Evolutionary conservation across 64 coral and sea anemone genomes (phyloP).

Genomic region (Porites lutea): DNA sequence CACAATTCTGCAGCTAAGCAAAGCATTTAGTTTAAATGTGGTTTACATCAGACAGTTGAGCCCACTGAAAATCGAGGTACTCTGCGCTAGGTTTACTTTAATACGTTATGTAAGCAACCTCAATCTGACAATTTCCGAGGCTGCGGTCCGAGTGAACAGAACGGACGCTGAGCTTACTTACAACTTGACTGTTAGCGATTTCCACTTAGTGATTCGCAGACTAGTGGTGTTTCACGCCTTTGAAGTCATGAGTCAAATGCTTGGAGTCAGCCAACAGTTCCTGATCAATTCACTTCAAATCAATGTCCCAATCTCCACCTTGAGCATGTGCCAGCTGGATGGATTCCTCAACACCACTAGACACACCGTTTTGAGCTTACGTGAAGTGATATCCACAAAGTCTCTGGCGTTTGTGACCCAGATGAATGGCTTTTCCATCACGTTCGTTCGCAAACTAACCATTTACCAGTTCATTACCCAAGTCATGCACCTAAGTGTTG

Average conservation of each 20-base stretch:
- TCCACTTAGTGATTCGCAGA: slow-evolving; percentile 24
- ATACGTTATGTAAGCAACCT: slow-evolving; percentile 36
- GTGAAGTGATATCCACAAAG: background rate
- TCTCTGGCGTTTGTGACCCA: slow-evolving; percentile 21
- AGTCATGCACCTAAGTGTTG: background rate
- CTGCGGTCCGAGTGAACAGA: slow-evolving; percentile 2
- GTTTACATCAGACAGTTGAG: background rate
- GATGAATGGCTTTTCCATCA: slow-evolving; percentile 14
- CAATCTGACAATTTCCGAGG: background rate
- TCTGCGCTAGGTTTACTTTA: slow-evolving; percentile 8
- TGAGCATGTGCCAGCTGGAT: slow-evolving; percentile 15
- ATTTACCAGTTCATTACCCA: slow-evolving; percentile 10
- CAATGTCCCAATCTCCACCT: background rate
- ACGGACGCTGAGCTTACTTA: slow-evolving; percentile 23
- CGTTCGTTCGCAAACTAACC: slow-evolving; percentile 13
- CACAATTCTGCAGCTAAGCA: background rate
- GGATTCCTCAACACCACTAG: background rate
- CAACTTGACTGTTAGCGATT: slow-evolving; percentile 5
- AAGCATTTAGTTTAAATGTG: background rate
- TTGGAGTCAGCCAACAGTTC: background rate
- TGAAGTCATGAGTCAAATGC: slow-evolving; percentile 45
- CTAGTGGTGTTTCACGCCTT: slow-evolving; percentile 8
- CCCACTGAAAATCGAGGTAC: background rate
- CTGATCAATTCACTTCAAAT: slow-evolving; percentile 7
- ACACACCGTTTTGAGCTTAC: slow-evolving; percentile 4